These are phyloP conservation scores for Zonitis immaculata DNA, from an alignment of 2,888 invertebrate genomes.

Conservation along the genomic window DNA sequence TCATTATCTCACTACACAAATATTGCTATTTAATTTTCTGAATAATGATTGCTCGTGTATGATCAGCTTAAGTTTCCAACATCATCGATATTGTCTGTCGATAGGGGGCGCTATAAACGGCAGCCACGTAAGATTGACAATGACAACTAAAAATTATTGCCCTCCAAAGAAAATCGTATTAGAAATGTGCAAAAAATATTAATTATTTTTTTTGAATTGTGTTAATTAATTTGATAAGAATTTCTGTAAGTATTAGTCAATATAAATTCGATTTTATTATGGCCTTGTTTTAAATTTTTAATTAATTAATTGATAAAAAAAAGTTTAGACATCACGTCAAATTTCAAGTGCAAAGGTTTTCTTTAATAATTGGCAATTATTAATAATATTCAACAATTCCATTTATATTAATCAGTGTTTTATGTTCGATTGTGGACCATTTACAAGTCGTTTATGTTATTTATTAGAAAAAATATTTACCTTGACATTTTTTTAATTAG, in stretches of 20 bases:
- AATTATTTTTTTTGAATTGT: slow-evolving; percentile 2
- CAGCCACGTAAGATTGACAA: slow-evolving; percentile 47
- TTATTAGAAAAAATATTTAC: background rate
- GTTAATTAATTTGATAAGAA: background rate
- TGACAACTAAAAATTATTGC: slow-evolving; percentile 40
- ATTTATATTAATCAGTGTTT: background rate
- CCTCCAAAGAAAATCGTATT: slow-evolving; percentile 7
- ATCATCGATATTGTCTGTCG: no score
- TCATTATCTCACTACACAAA: no score
- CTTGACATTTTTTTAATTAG: slow-evolving; percentile 15
- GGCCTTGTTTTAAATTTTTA: background rate
- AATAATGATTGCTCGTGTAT: slow-evolving; percentile 8
- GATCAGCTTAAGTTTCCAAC: background rate
- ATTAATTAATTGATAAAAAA: background rate
- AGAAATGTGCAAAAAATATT: slow-evolving; percentile 7
- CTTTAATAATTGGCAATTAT: slow-evolving; percentile 1
- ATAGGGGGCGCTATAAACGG: slow-evolving; percentile 25
- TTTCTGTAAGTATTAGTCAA: background rate
- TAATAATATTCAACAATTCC: background rate
- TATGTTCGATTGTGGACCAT: background rate
- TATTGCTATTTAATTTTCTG: no score
- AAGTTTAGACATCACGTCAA: background rate
- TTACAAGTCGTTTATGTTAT: background rate
- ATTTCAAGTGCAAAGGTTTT: slow-evolving; percentile 2
- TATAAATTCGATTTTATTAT: background rate